A percentile compares a stretch with the other conserved stretches of the same genome.
Conservation (phyloP, 92 coral and sea anemone genomes). For the Desmophyllum pertusum region DNA sequence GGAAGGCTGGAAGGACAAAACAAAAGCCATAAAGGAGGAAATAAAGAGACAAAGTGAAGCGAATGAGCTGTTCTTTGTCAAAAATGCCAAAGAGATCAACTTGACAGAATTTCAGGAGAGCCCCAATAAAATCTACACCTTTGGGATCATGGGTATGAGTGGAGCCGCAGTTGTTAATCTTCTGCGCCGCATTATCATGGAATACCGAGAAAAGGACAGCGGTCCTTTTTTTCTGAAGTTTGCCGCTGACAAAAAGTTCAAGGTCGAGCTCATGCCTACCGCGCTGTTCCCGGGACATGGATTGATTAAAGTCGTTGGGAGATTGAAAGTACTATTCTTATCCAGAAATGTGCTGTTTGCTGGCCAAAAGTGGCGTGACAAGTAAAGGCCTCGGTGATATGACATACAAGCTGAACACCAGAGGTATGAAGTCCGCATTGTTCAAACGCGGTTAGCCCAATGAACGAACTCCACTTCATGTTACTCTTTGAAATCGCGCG, state of each 20-base stretch:
- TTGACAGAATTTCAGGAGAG: conserved; percentile 56
- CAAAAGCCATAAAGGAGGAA: conserved; percentile 79
- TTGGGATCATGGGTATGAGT: conserved; percentile 69
- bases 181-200: conserved; percentile 63
- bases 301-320: conserved; percentile 78
- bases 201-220: conserved; percentile 58
- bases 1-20: conserved; percentile 87
- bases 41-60: conserved; percentile 79
- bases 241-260: conserved; percentile 89
- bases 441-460: conserved; percentile 88
- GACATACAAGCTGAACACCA: conserved; percentile 78
- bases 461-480: conserved; percentile 92
- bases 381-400: conserved; percentile 85
- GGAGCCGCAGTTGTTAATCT: conserved; percentile 76
- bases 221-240: conserved; percentile 84
- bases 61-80: conserved; percentile 77
- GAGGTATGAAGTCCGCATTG: conserved; percentile 84
- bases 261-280: conserved; percentile 81
- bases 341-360: conserved; percentile 79
- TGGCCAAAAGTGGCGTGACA: conserved; percentile 76
- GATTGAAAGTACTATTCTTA: conserved; percentile 78
- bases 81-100: conserved; percentile 51
- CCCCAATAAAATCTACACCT: conserved; percentile 36
- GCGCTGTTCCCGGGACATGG: conserved; percentile 84
- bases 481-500: conserved; percentile 78